Evolutionary conservation across 2,113 vertebrate genomes (phyloP), one percentile per base, ranked within the genome.

Genomic region (Etheostoma cragini): DNA sequence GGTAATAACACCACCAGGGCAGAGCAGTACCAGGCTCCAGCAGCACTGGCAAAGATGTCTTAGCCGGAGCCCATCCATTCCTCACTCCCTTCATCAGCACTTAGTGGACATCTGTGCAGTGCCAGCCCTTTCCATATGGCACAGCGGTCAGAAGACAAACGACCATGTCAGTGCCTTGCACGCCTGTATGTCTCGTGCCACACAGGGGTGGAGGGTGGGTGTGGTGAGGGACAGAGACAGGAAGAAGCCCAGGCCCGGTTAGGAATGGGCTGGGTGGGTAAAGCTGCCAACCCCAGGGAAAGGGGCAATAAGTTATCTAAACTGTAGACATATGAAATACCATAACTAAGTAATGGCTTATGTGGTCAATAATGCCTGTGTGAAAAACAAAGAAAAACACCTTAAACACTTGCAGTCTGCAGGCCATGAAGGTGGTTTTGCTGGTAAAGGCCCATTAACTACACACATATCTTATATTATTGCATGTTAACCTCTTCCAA

Each of bases 101-200:
- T 94, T 94, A 93, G 92, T 77, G 90, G 91, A 94, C 93, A 94
- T 94, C 94, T 94, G 94, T 92, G 92, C 93, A 66, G 92, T 93
- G 92, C 94, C 92, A 93, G 91, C 87, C 86, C 88, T 83, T 90
- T 92, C 92, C 91, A 86, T 93, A 93, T 94, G 94, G 90, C 87
- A 81, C 80, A 53, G 88, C 84, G 81, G 91, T 88, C 72, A 71
- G 85, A 94, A 94, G 95, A 95, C 92, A 93, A 93, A 94, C 72
- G 93, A 92, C 82, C 80, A 16, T 86, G 91, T 92, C 91, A 89
- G 83, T 63, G 68, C 82, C 76, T 82, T 85, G 92, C 86, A 87
- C 78, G 88, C 88, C 82, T 85, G 87, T 69, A 80, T 66, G 84
- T 86, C 82, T 84, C 87, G 88, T 91, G 87, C 86, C 85, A 90